Evolutionary conservation across 2,888 invertebrate genomes (phyloP).

Genomic region (Spicauda simplicius): DNA sequence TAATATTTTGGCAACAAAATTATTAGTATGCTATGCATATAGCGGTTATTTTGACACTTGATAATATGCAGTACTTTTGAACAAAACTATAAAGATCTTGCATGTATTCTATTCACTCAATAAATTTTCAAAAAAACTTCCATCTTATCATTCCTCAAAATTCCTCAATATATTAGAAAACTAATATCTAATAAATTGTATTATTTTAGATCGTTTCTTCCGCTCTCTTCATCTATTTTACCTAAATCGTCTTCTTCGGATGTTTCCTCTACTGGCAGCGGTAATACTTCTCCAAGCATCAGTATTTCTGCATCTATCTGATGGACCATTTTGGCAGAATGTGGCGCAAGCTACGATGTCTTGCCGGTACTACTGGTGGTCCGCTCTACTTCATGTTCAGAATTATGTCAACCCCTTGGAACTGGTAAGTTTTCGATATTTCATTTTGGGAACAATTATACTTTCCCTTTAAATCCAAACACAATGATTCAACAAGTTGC

Average conservation of each 20-base stretch:
- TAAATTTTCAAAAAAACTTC: too few species aligned
- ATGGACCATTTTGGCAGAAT: conserved; percentile 52
- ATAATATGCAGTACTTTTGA: too few species aligned
- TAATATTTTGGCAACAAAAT: too few species aligned
- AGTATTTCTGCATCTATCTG: conserved; percentile 53
- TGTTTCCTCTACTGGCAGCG: conserved; percentile 60
- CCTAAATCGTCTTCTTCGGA: conserved; percentile 60
- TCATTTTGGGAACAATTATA: not conserved
- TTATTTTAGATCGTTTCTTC: conserved; percentile 55
- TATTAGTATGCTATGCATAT: too few species aligned
- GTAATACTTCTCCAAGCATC: conserved; percentile 58
- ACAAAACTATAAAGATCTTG: too few species aligned
- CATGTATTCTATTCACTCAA: too few species aligned
- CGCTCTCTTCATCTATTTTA: conserved; percentile 64
- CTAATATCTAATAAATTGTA: not conserved
- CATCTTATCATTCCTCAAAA: too few species aligned
- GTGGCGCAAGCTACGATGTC: conserved; percentile 45
- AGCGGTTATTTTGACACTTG: too few species aligned
- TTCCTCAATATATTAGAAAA: too few species aligned
- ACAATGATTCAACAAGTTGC: too few species aligned
- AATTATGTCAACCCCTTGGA: conserved; percentile 53
- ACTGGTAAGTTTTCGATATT: conserved; percentile 50
- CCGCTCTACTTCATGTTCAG: conserved; percentile 61
- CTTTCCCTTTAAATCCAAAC: not conserved
- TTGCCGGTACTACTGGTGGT: conserved; percentile 66